Base-by-base conservation (phyloP, 37 sponge, comb jelly and placozoan species). In the Ephydatia muelleri region DNA sequence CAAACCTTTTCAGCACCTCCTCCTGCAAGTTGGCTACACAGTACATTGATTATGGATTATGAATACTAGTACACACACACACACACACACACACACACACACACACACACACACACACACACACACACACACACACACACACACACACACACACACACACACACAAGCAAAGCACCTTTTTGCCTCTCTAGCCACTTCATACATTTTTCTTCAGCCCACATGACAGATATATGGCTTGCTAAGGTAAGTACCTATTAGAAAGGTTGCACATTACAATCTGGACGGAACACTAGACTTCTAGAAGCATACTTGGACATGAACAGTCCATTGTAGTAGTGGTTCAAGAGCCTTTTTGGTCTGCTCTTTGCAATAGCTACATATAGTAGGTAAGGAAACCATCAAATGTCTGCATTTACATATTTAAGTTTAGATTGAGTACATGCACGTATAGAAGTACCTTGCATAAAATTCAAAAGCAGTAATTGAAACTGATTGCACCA, bases 161-260 rank as follows among this genome's bases (percentile, higher is more conserved):
- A 43, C 8, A 8, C 47, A 43, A n/a, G 21, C n/a, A 23, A 3
- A 12, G 34, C 37, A 84, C 84, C 84, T 76, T 68, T 75, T 29
- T 76, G n/a, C 77, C 76, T 84, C 3, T 66, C 74, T 31, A 43
- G 25, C 84, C 84, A 84, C 39, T 65, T 84, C 33, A 19, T 13
- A 35, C 76, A 76, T 68, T 28, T 74, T 35, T 84, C 84, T 19
- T 33, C 34, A 37, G 77, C 36, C 76, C 84, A 84, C 43, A 65
- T 31, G 39, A 31, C 40, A 65, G 77, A 35, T 22, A 84, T 84
- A 21, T 39, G 22, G 48, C 34, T 72, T 49, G 83, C 83, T 27
- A 34, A 47, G 76, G 76, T 39, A 25, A 76, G 23, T 13, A 84
- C 84, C 77, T 75, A 70, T 66, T 2, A 43, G 33, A 38, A 37